Conservation (phyloP, 2,113 vertebrate genomes). For the Plecturocebus donacophilus region DNA sequence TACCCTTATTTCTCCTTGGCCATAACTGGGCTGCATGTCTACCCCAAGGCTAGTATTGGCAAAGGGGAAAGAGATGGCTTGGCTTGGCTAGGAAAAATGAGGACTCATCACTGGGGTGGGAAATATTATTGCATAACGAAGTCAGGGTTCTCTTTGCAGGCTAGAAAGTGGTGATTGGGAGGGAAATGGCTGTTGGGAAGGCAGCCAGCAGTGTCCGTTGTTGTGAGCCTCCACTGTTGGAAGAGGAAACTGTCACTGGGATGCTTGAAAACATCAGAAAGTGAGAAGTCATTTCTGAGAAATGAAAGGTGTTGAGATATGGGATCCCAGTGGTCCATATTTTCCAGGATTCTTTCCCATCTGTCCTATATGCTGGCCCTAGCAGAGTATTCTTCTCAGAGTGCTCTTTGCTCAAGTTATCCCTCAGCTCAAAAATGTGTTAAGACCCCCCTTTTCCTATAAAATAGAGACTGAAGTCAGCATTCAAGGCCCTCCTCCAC, state of each 20-base stretch:
- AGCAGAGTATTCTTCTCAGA: fast-evolving
- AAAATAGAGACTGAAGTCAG: background rate
- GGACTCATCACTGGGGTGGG: background rate
- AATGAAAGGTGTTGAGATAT: background rate
- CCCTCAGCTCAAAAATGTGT: background rate
- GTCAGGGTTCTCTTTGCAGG: background rate
- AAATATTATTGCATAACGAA: fast-evolving
- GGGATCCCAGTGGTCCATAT: fast-evolving
- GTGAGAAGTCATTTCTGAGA: background rate
- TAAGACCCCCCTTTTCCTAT: background rate
- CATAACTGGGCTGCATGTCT: fast-evolving
- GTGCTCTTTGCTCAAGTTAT: background rate
- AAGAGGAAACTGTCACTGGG: fast-evolving
- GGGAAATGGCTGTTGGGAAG: background rate
- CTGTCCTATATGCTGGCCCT: background rate
- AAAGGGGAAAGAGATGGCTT: background rate
- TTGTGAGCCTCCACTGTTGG: too few relatives aligned
- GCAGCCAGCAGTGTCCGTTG: fast-evolving
- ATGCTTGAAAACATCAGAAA: background rate
- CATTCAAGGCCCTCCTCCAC: background rate
- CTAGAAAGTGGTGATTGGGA: fast-evolving
- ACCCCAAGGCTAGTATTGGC: background rate
- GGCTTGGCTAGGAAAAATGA: background rate
- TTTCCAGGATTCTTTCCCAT: background rate
- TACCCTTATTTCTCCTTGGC: background rate